Evolutionary conservation across 2,888 invertebrate genomes (phyloP), one percentile per base, ranked within the genome.

Genomic region (Mesoligia furuncula): DNA sequence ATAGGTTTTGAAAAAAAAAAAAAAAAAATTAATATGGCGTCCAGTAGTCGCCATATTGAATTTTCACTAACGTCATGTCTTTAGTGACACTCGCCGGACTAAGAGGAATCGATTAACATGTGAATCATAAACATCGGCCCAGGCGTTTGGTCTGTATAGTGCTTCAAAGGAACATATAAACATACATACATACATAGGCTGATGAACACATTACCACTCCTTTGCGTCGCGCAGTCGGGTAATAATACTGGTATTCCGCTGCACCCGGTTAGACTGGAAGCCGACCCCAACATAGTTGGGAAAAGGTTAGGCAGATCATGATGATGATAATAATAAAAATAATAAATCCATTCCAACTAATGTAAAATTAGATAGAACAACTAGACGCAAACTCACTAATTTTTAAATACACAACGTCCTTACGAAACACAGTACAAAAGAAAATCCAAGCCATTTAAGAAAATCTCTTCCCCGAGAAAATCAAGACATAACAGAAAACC

Each of bases 401-500:
- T 51, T n/a, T 27, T 1, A 42, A 77, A 51, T n/a, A 68, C 13
- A 54, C n/a, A 31, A 39, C 11, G 27, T 15, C 8, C 13, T 31
- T 31, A 20, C 45, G 9, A 57, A 75, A 62, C 20, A 57, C 20
- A 48, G 15, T 2, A 42, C 24, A 51, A 54, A 75, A 81, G 80
- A 31, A 75, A 8, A 7, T 0, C 4, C 11, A 42, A 64, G 9
- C n/a, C 17, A 57, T 65, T 61, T 75, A 62, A 79, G 73, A 79
- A 83, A 79, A 81, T 61, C 72, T 72, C 48, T 72, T 59, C 5
- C 5, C 39, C 1, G 7, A 74, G 39, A 65, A 76, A 69, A 77
- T 54, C 75, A 74, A 79, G 75, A 79, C 75, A 75, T 84, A 84
- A 80, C 72, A 67, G 70, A 65, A 70, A 77, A 76, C 61, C 59